Percentiles rank a stretch among this genome's conserved stretches.
Evolutionary conservation across 2,113 vertebrate genomes (phyloP).

Genomic region (Poecile atricapillus): DNA sequence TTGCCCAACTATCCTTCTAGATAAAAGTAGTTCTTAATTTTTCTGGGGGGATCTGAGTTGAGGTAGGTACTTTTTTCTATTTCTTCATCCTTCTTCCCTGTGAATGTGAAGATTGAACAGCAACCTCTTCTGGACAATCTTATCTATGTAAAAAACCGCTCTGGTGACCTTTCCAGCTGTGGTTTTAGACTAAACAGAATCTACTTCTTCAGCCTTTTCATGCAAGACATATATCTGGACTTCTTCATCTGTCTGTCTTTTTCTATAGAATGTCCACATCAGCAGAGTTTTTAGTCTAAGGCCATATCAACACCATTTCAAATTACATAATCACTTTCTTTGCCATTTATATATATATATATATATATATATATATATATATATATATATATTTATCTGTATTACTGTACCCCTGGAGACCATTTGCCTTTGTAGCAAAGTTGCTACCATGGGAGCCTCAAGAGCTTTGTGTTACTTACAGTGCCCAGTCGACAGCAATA

Average conservation of each 20-base stretch:
- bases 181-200: not conserved
- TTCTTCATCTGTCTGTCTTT: not conserved
- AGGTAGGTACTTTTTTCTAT: not conserved
- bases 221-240: not conserved
- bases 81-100: not conserved
- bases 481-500: slow-evolving; percentile 94
- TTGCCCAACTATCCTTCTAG: not conserved
- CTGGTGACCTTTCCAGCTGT: not conserved
- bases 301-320: not conserved
- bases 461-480: slow-evolving; percentile 80
- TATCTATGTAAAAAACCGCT: not conserved
- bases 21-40: not conserved
- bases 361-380: not conserved
- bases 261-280: not conserved
- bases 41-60: not conserved
- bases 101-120: not conserved
- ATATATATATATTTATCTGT: not conserved
- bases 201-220: not conserved
- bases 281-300: not conserved
- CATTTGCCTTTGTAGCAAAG: not conserved
- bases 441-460: not conserved
- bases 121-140: not conserved
- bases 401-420: not conserved
- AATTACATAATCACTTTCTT: not conserved
- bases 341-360: not conserved